Conservation (phyloP, 2,888 invertebrate species). For the Esperia sulphurella region DNA sequence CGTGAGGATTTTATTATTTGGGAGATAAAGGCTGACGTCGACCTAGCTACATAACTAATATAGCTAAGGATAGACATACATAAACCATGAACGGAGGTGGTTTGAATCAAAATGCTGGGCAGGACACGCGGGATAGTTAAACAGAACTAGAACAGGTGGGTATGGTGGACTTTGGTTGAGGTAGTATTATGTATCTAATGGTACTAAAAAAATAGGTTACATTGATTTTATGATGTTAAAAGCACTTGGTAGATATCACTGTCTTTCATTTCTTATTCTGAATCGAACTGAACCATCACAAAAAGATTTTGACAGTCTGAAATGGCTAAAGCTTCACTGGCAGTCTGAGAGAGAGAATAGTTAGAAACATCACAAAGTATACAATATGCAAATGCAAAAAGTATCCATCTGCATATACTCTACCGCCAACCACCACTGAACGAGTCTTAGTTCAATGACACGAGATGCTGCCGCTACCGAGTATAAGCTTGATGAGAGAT, state of each 20-base stretch:
- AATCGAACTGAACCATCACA: too few species aligned
- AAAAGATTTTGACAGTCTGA: too few species aligned
- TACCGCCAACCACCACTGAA: too few species aligned
- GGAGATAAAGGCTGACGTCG: conserved; percentile 7
- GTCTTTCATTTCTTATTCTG: too few species aligned
- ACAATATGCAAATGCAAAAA: too few species aligned
- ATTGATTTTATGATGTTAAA: too few species aligned
- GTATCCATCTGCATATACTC: too few species aligned
- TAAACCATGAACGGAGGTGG: background rate
- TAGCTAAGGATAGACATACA: conserved; percentile 1
- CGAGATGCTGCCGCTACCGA: background rate
- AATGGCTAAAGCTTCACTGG: too few species aligned
- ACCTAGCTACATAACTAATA: conserved; percentile 2
- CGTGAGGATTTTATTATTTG: background rate
- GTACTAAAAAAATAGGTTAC: too few species aligned
- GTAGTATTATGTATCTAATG: background rate
- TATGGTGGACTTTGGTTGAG: background rate
- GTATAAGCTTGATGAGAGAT: background rate
- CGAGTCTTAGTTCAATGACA: background rate
- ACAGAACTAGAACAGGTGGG: background rate
- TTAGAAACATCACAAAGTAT: too few species aligned
- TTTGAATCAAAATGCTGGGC: background rate
- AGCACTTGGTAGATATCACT: too few species aligned
- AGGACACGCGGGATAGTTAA: background rate
- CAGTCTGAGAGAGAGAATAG: too few species aligned